Conservation (phyloP, 2,113 vertebrate genomes). For the Callipepla californica region DNA sequence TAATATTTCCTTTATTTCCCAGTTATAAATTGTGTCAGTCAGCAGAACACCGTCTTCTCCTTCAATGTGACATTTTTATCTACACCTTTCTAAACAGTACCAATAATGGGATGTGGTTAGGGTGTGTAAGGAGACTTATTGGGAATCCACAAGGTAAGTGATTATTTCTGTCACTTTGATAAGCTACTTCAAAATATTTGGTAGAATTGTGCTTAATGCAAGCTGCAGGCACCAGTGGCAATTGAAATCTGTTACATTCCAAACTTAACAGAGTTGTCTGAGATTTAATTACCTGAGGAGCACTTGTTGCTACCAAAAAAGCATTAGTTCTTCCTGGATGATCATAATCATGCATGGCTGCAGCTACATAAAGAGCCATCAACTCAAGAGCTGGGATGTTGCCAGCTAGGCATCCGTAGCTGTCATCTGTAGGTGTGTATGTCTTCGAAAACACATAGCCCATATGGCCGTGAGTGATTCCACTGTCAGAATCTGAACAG, state of each 20-base stretch:
- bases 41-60: not conserved
- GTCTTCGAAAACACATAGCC: conserved; percentile 94
- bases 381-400: conserved; percentile 97
- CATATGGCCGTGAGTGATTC: conserved; percentile 91
- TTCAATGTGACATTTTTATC: not conserved
- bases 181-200: not conserved
- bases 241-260: not conserved
- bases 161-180: not conserved
- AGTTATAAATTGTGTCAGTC: not conserved
- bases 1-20: not conserved
- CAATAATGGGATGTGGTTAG: not conserved
- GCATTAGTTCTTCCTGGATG: conserved; percentile 97
- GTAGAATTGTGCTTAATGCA: not conserved
- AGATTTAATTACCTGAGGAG: conserved; percentile 87
- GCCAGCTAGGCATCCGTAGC: conserved; percentile 92
- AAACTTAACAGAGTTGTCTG: not conserved
- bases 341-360: conserved; percentile 98
- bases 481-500: conserved; percentile 90
- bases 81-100: not conserved
- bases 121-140: not conserved
- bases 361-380: conserved; percentile 98
- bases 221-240: not conserved
- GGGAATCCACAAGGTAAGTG: not conserved
- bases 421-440: conserved; percentile 85
- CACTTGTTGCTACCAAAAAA: conserved; percentile 96